Evolutionary conservation across 2,888 invertebrate species (phyloP).

Genomic region (Archips xylosteana): DNA sequence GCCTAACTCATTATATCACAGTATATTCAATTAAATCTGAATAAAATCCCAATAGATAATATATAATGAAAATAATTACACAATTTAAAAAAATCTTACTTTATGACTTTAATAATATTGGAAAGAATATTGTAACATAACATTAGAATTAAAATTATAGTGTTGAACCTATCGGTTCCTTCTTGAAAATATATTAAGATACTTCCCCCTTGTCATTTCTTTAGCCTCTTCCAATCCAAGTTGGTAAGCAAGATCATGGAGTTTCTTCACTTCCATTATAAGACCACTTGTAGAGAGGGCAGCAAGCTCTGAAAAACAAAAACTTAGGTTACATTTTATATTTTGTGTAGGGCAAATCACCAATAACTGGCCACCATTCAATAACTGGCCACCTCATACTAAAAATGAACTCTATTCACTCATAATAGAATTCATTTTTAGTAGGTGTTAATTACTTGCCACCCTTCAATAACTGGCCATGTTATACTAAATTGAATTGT

Average conservation of each 20-base stretch:
- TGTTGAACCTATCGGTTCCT: constrained; percentile 59
- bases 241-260: constrained; percentile 97
- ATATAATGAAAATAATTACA: background rate
- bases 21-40: no score
- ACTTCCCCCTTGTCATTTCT: constrained; percentile 98
- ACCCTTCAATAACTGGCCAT: no score
- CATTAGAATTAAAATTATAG: background rate
- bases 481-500: no score
- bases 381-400: no score
- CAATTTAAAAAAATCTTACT: background rate
- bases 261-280: constrained; percentile 96
- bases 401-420: no score
- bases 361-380: no score
- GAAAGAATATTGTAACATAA: constrained; percentile 7
- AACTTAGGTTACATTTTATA: background rate
- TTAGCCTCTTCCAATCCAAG: constrained; percentile 97
- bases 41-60: no score
- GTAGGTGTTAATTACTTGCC: no score
- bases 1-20: no score
- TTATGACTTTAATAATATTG: constrained; percentile 10
- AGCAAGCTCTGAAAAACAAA: constrained; percentile 87
- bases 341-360: background rate
- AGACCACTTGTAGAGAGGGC: constrained; percentile 92
- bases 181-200: constrained; percentile 92
- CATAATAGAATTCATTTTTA: no score